Evolutionary conservation across 1,140 invertebrate species (phyloP), one percentile per base, ranked within the genome.

Genomic region (Rhopalosiphum padi): DNA sequence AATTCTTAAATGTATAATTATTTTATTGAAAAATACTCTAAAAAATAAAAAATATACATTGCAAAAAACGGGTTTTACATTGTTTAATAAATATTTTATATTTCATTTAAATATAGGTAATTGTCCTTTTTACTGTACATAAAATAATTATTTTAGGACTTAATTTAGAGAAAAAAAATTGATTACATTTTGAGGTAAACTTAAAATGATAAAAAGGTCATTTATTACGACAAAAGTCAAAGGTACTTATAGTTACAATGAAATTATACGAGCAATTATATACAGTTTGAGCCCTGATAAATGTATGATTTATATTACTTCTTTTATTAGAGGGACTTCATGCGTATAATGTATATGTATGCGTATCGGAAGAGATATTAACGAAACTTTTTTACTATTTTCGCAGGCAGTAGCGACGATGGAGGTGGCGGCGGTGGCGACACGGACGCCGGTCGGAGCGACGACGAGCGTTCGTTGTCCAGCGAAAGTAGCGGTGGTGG

Each of bases 381-480:
- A n/a, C 30, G 15, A 35, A 18, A 46, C 9, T 46, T 0, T 37
- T 23, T 8, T 37, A 9, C 7, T 22, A 48, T 85, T 43, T 91
- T 88, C 23, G 22, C 93, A 94, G 94, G 94, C 88, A 94, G 94
- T 77, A 94, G 94, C 85, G 94, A 94, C 86, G 94, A 94, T 82
- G 94, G 94, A 37, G 94, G 94, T 21, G 53, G 55, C 21, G 87
- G 82, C 22, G 90, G 91, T 43, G 93, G 60, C 37, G 91, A 94
- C 46, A 86, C 93, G 21, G 93, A 94, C 68, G 68, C 82, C n/a
- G 53, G 86, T 15, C 53, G 89, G 8, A 91, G 90, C 51, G 93
- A 94, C 77, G 91, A 93, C 51, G 91, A 93, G 11, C 91, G 91
- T 82, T 93, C 91, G 23, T 53, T 89, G 51, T 41, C 93, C 60